Base-by-base conservation (phyloP, 1,140 invertebrate species). In the Ylistrum balloti region DNA sequence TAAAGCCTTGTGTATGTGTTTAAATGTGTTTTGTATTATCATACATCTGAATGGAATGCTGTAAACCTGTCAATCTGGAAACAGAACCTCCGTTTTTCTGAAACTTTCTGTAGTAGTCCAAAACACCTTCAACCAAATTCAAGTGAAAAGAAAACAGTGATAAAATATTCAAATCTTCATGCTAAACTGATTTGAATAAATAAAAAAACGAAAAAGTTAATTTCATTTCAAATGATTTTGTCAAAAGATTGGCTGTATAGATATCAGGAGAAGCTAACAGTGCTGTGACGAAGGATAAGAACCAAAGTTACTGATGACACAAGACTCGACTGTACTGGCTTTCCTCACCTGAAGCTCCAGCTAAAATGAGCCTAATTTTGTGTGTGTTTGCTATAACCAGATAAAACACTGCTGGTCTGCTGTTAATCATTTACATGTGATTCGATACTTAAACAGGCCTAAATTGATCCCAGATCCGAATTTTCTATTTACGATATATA, bases 1-100 rank as follows among this genome's bases (percentile, higher is more conserved):
- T 74, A 74, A 74, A 74, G 56, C 56, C 5, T 1, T n/a, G 56
- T 74, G 56, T 74, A 74, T 74, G 56, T 28, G 17, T 74, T 28
- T 74, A 74, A 74, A 74, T 74, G 56, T 74, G 56, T 74, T 74
- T 74, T 28, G 22, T 74, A 74, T 74, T 74, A 74, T n/a, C 56
- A 28, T 74, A n/a, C n/a, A 74, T 74, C 56, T n/a, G 22, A 74
- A 74, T 28, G 56, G 56, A 74, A 74, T 74, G 20, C 56, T 17
- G 56, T 74, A 28, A 74, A 74, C 7, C 22, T 74, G 56, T 74
- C 56, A 74, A n/a, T 74, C 56, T 74, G 28, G 3, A 74, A 74
- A 74, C 22, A n/a, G 56, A 28, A 28, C 56, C n/a, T 17, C n/a
- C n/a, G 28, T 17, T 28, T 74, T 74, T n/a, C 1, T 74, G 56